These are phyloP conservation scores for Oligia fasciuncula DNA, from an alignment of 2,888 invertebrate species.

Conservation along the genomic window DNA sequence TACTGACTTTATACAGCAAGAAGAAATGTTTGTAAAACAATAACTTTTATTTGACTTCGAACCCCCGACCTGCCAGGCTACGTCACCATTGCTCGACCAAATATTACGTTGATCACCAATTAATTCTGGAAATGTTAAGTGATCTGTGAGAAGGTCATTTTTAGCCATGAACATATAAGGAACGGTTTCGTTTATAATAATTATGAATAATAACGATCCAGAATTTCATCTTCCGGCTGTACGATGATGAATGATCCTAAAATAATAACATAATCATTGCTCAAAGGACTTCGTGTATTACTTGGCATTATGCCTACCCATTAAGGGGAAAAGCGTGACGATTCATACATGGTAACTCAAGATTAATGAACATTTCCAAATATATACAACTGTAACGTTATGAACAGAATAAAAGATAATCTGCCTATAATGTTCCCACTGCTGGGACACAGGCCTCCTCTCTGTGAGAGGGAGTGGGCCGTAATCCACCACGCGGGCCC, in stretches of 20 bases:
- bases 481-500: too few species aligned
- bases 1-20: too few species aligned
- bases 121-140: neutral
- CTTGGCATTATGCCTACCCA: constrained; percentile 42
- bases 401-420: neutral
- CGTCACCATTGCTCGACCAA: too few species aligned
- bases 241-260: neutral
- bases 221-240: constrained; percentile 17
- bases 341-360: constrained; percentile 13
- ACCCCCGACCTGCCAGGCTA: too few species aligned
- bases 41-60: too few species aligned
- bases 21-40: too few species aligned
- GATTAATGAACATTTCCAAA: neutral
- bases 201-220: neutral
- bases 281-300: constrained; percentile 18
- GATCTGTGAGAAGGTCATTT: neutral
- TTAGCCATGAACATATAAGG: neutral
- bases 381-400: neutral
- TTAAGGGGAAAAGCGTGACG: constrained; percentile 25
- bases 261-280: neutral
- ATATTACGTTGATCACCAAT: neutral
- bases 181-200: neutral
- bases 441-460: too few species aligned
- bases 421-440: too few species aligned
- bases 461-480: too few species aligned